A percentile compares a stretch with the other conserved stretches of the same genome.
phyloP scores from a whole-genome alignment of 2,888 invertebrate genomes.

The Pristionchus maxplancki region DNA sequence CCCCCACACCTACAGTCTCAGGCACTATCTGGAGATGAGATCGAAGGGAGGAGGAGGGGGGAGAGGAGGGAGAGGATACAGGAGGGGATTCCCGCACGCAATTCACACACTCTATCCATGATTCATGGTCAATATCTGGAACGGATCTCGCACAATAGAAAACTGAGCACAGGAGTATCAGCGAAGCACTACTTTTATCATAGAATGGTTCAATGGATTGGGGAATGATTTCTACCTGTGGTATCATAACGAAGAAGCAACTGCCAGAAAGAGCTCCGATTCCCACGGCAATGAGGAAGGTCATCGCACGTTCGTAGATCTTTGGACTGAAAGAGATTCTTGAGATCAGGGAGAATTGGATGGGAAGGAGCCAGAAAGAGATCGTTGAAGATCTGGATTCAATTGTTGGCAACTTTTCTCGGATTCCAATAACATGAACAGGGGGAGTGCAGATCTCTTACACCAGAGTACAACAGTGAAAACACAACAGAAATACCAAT shows the following conservation, averaged over 20 bases:
- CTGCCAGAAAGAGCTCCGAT: constrained; percentile 74
- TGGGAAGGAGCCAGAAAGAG: neutral
- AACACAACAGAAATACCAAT: neutral
- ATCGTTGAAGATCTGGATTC: neutral
- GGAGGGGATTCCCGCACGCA: constrained; percentile 2
- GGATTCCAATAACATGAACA: neutral
- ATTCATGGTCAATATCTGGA: neutral
- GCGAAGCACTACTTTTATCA: neutral
- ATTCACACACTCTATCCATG: neutral
- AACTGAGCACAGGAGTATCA: neutral
- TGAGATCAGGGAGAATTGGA: no score
- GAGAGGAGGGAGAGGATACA: neutral
- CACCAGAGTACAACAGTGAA: neutral
- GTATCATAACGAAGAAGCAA: constrained; percentile 74
- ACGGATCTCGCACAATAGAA: neutral
- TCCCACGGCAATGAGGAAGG: constrained; percentile 74
- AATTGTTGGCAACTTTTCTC: neutral
- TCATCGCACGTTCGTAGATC: constrained; percentile 73
- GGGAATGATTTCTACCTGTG: constrained; percentile 59
- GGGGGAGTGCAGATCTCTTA: neutral
- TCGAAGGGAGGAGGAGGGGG: neutral
- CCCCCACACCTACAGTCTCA: neutral
- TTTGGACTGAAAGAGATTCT: constrained; percentile 54
- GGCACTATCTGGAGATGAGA: neutral
- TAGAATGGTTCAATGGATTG: no score